Base-by-base conservation (phyloP, 37 sponge, comb jelly and placozoan species). In the Axinella damicornis region DNA sequence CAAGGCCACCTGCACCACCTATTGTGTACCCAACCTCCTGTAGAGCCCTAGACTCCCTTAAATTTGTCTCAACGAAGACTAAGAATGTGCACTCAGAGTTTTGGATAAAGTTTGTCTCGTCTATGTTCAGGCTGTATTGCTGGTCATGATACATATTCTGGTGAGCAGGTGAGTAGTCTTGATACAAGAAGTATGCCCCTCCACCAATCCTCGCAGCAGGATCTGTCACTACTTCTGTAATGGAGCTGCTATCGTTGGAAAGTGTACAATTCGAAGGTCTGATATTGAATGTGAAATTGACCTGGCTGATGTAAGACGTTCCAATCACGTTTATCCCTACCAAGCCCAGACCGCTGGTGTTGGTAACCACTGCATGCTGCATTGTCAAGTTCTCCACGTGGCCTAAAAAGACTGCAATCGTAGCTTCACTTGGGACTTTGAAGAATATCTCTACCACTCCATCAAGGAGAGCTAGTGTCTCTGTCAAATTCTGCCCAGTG, bases 251-350 rank as follows among this genome's bases (percentile, higher is more conserved):
- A 2, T 1, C n/a, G 5, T 46, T 46, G 46, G 9, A 46, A 46
- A 46, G 9, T 46, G 60, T 34, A 28, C 24, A 18, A 19, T 67
- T 21, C 36, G 46, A 25, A 22, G 21, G 14, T n/a, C 61, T 27
- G 15, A 20, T 62, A 21, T 70, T 79, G 78, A 63, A 60, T 2
- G 52, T 37, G n/a, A 86, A 78, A 17, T 28, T n/a, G 5, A 57
- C 28, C 20, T 28, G 34, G 20, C 17, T 58, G 34, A 86, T 38
- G 34, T 46, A 25, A 2, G 80, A 79, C 12, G 63, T 59, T 38
- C 87, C 87, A 12, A 79, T 30, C 14, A 79, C 54, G 31, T 86
- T 86, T 24, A 86, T 54, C 6, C 87, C 87, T 22, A 79, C 76
- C 20, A 86, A 72, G 0, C 87, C 87, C 21, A 86, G 25, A 22